Evolutionary conservation across 2,797 vertebrate species (phyloP).

Genomic region (Diplodus sargus): DNA sequence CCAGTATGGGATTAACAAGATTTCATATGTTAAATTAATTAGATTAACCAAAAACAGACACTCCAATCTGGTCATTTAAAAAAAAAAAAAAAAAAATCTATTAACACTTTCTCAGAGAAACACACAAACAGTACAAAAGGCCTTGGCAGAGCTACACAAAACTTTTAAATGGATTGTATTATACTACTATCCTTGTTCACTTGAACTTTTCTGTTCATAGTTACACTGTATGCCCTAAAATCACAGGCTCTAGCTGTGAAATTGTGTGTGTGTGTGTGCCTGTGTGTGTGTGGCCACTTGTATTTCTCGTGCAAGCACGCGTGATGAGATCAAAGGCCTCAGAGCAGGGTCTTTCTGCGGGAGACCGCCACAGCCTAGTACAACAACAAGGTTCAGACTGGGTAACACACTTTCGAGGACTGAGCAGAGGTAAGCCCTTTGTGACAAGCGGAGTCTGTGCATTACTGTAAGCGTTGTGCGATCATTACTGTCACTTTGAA

Average conservation of each 20-base stretch:
- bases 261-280: conserved; percentile 6
- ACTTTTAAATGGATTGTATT: neutral
- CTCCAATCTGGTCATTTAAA: no score
- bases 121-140: neutral
- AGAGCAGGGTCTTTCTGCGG: conserved; percentile 38
- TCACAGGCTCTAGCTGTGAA: conserved; percentile 6
- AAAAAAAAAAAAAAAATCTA: no score
- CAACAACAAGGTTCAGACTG: conserved; percentile 33
- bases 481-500: conserved; percentile 14
- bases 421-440: conserved; percentile 55
- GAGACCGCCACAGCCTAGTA: conserved; percentile 23
- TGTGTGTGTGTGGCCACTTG: conserved; percentile 23
- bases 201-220: conserved; percentile 7
- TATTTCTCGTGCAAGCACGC: conserved; percentile 50
- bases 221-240: neutral
- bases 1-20: neutral
- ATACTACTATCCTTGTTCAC: neutral
- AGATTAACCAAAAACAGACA: neutral
- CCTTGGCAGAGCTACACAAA: neutral
- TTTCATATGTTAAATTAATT: neutral
- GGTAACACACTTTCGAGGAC: conserved; percentile 23
- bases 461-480: neutral
- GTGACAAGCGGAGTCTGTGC: neutral
- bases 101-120: no score
- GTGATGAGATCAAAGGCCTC: conserved; percentile 75